phyloP scores from a whole-genome alignment of 2,888 invertebrate species.

The Augiades crinisus region DNA sequence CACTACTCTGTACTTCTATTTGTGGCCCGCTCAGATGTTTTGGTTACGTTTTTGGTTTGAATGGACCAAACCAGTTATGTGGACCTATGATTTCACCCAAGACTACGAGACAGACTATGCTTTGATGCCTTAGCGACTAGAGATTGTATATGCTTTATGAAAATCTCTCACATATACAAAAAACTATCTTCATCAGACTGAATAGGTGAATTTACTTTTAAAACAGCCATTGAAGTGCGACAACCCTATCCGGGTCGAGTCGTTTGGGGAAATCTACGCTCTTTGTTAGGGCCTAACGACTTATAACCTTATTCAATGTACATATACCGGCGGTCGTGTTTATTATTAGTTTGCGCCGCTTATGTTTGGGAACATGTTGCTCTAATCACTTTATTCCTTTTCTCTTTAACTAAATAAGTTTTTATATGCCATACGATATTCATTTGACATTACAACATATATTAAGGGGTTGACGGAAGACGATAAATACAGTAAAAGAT shows the following conservation, averaged over 20 bases:
- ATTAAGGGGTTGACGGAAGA: slow-evolving; percentile 95
- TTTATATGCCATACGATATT: slow-evolving; percentile 93
- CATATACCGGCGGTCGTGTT: slow-evolving; percentile 17
- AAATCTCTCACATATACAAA: no score
- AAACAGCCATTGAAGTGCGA: background rate
- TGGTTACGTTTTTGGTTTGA: no score
- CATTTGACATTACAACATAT: slow-evolving; percentile 96
- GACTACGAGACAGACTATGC: no score
- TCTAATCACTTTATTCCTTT: slow-evolving; percentile 20
- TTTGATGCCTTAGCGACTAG: no score
- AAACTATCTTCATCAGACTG: no score
- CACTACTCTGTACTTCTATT: no score
- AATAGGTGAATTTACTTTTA: no score
- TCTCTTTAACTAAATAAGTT: slow-evolving; percentile 80
- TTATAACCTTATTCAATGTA: slow-evolving; percentile 26
- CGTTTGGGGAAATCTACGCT: slow-evolving; percentile 26
- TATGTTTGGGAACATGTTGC: slow-evolving; percentile 19
- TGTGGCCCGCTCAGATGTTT: no score
- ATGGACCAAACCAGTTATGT: no score
- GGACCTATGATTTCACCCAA: no score
- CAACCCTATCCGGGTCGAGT: slow-evolving; percentile 9
- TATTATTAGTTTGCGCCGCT: slow-evolving; percentile 21
- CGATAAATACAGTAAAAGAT: slow-evolving; percentile 91
- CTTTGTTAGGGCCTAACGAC: slow-evolving; percentile 26
- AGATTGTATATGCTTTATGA: no score